Evolutionary conservation across 1,140 invertebrate species (phyloP), one percentile per base, ranked within the genome.

Genomic region (Cydia splendana): DNA sequence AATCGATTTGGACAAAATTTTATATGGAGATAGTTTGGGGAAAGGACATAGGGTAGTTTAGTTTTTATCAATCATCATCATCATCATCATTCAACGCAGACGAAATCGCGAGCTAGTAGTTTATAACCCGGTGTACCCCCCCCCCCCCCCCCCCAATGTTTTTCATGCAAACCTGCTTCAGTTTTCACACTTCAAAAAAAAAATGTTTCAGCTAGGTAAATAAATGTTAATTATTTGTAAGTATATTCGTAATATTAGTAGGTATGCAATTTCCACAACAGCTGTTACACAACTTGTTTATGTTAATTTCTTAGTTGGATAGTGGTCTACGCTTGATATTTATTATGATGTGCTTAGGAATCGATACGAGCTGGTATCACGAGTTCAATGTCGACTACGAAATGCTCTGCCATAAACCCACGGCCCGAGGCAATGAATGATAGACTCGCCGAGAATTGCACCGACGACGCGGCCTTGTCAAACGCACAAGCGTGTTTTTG

Each of bases 371-470:
- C 10, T 24, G 34, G 34, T 71, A 18, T 45, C 18, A 71, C 9
- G 34, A 71, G 67, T 71, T 71, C 67, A 38, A 71, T 71, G 67
- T 38, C 67, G 67, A 71, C 34, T 71, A 42, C n/a, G 67, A 71
- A 71, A 71, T 71, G 5, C 34, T 38, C 15, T 6, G 12, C 18
- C 18, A 45, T 38, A 71, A 42, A 71, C n/a, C 67, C n/a, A 5
- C 30, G 7, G 67, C 34, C 4, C 30, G 34, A 30, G 38, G 65
- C n/a, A n/a, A 71, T 18, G 15, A 42, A 38, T 38, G 67, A 71
- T 42, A 12, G 65, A 69, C 28, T 18, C 67, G 30, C 38, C 34
- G 67, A 71, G 67, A 34, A 34, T 71, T 71, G 67, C 38, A 71
- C 6, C 67, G 67, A 53, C 30, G 30, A 30, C 51, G 28, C 30